A percentile compares a stretch with the other conserved stretches of the same genome.
Conservation (phyloP, 1,140 invertebrate species). For the Drosophila pallidifrons region DNA sequence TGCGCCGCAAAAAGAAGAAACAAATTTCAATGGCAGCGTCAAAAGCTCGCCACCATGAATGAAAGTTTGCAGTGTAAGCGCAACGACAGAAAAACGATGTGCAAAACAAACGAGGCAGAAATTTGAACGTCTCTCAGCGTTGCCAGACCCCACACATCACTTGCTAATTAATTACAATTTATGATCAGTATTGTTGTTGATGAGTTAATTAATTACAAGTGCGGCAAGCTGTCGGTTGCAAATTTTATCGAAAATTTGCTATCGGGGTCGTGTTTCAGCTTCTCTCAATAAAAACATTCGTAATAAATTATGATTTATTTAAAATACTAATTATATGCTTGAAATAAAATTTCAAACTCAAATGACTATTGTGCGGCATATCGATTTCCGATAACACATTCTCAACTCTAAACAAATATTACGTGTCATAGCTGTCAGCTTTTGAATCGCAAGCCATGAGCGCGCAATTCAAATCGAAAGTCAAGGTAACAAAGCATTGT, state of each 20-base stretch:
- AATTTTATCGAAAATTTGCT: too few species aligned
- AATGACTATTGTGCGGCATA: not conserved
- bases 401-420: not conserved
- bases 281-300: too few species aligned
- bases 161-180: not conserved
- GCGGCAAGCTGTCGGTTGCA: too few species aligned
- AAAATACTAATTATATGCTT: too few species aligned
- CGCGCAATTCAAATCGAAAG: not conserved
- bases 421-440: slow-evolving; percentile 3
- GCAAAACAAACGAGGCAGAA: slow-evolving; percentile 45
- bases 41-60: slow-evolving; percentile 66
- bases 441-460: not conserved
- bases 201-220: too few species aligned
- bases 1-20: slow-evolving; percentile 62
- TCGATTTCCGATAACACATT: not conserved
- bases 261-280: too few species aligned
- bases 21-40: slow-evolving; percentile 74
- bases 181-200: not conserved
- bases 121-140: slow-evolving; percentile 6
- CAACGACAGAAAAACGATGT: slow-evolving; percentile 54
- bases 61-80: slow-evolving; percentile 51
- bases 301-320: too few species aligned
- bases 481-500: not conserved
- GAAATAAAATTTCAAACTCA: not conserved
- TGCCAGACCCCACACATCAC: slow-evolving; percentile 10